Percentiles rank a stretch among this genome's conserved stretches.
These are phyloP conservation scores for Ceratitis capitata DNA, from an alignment of 1,140 invertebrate genomes.

Conservation along the genomic window DNA sequence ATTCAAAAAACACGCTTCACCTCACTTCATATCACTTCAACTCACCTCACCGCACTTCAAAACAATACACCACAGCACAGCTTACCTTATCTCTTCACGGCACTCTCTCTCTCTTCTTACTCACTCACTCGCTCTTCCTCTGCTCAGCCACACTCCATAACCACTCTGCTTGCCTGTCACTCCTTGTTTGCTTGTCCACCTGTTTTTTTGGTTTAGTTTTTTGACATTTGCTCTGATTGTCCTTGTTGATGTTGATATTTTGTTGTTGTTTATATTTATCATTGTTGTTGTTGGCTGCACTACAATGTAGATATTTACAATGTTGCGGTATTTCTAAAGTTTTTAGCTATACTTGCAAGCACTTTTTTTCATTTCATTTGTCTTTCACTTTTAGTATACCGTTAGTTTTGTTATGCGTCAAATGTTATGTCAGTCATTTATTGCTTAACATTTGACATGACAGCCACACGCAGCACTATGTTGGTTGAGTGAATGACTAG, in stretches of 20 bases:
- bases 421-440: constrained; percentile 28
- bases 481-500: background rate
- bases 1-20: no score
- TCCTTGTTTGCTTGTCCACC: background rate
- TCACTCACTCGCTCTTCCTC: no score
- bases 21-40: background rate
- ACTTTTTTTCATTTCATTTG: background rate
- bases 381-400: background rate
- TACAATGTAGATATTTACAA: constrained; percentile 29
- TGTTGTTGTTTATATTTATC: no score
- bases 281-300: background rate
- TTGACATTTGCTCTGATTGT: constrained; percentile 25
- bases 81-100: no score
- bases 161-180: background rate
- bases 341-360: background rate
- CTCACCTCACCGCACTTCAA: background rate
- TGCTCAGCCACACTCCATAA: no score
- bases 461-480: constrained; percentile 44
- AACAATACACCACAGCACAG: background rate
- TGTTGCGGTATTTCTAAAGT: constrained; percentile 17
- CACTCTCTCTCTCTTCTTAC: no score
- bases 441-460: constrained; percentile 57
- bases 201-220: no score
- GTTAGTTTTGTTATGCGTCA: constrained; percentile 29
- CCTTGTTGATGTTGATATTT: constrained; percentile 37